Evolutionary conservation across 1,140 invertebrate genomes (phyloP), one percentile per base, ranked within the genome.

Genomic region (Drosophila nigromelanica): DNA sequence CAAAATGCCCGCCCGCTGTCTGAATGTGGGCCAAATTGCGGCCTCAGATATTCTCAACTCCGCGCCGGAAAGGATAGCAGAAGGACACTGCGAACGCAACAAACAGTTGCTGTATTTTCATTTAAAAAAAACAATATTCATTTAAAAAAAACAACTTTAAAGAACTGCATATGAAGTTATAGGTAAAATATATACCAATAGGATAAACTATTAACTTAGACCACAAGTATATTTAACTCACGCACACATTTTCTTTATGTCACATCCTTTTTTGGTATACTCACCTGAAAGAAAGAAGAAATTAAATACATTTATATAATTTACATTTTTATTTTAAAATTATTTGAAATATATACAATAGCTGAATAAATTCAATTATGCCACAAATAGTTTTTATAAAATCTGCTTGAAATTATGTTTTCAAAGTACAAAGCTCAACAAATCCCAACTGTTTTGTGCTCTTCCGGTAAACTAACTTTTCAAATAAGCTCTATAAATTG

Each of bases 231-330:
- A 30, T 11, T n/a, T 6, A 21, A 48, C 43, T 45, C 12, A 48
- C 6, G 4, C 4, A 7, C 1, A 48, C 6, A 27, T 27, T n/a
- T n/a, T 3, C 6, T 48, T n/a, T 0, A 27, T 27, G 5, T 8
- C 21, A 8, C 33, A 35, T 10, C 8, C 3, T n/a, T 14, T 37
- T 4, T 37, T 8, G 7, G 8, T 42, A 74, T 76, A 86, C 81
- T 85, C 76, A 85, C 81, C 81, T 85, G 47, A 27, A 76, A 51
- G 2, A 24, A 62, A 27, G 0, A 18, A n/a, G 39, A 58, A 27
- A 64, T 5, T 0, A 33, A 21, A 27, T 27, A 35, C 7, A 35
- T 35, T 35, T 35, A 24, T 24, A 24, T 24, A 3, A 24, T 24
- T 24, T 24, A 24, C 18, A 18, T 18, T 24, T 24, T 24, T 24